Evolutionary conservation across 2,797 vertebrate genomes (phyloP).

Genomic region (Helicolenus hilgendorfi): DNA sequence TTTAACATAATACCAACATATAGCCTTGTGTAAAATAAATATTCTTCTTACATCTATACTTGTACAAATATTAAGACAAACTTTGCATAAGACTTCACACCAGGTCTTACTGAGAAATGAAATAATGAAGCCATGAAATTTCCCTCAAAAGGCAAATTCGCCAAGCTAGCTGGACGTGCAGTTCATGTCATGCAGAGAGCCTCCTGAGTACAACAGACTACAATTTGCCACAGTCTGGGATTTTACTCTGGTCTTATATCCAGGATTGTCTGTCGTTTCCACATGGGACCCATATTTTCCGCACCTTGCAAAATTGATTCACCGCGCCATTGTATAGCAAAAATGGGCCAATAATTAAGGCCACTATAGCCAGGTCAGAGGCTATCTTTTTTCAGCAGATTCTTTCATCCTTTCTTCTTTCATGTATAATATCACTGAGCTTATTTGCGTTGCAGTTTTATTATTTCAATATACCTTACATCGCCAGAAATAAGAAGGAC

Average conservation of each 20-base stretch:
- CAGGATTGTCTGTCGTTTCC: conserved; percentile 56
- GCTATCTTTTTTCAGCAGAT: conserved; percentile 35
- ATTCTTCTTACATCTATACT: background rate
- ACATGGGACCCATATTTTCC: conserved; percentile 57
- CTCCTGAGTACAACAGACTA: conserved; percentile 49
- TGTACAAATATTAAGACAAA: background rate
- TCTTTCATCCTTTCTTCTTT: conserved; percentile 9
- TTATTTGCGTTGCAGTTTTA: conserved; percentile 8
- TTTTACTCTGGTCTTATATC: conserved; percentile 39
- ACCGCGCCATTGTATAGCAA: conserved; percentile 28
- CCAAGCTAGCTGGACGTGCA: conserved; percentile 16
- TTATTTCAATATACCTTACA: conserved; percentile 22
- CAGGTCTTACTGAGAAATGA: background rate
- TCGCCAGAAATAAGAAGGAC: background rate
- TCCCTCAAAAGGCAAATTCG: conserved; percentile 13
- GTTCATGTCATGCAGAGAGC: conserved; percentile 17
- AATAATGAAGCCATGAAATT: conserved; percentile 46
- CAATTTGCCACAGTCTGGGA: conserved; percentile 63
- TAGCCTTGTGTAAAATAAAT: background rate
- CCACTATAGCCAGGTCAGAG: conserved; percentile 41
- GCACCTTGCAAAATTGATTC: conserved; percentile 65
- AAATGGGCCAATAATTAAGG: conserved; percentile 45
- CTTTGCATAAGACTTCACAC: background rate
- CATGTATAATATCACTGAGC: background rate
- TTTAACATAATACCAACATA: background rate